Evolutionary conservation across 2,113 vertebrate species (phyloP), one percentile per base, ranked within the genome.

Genomic region (Peromyscus leucopus): DNA sequence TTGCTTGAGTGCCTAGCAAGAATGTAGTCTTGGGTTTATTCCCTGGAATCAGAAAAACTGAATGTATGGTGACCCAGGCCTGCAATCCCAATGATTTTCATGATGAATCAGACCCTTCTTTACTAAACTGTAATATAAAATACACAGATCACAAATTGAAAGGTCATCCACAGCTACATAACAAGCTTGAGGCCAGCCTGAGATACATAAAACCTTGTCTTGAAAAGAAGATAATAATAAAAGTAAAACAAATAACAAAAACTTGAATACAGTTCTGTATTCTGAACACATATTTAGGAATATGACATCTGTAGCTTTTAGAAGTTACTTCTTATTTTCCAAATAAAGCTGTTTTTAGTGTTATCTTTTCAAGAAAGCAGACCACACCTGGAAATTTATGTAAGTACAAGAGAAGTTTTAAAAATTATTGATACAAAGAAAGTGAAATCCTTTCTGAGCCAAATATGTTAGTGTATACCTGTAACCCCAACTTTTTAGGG

Each of bases 251-350:
- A 84, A 7, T 42, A 85, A 91, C 26, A 75, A 94, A 83, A 78
- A 48, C 4, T 87, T 55, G 55, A 80, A 61, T n/a, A 93, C 55
- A 91, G 88, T 36, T 95, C 39, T 94, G 21, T 87, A 85, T 80
- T 36, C 93, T 92, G 13, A 91, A 17, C 48, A 91, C 46, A 36
- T 91, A 80, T 88, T 95, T 92, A 94, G n/a, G 11, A 95, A 91
- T 88, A 87, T 80, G 11, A 57, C 89, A 85, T 57, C 28, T 90
- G 22, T 94, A 76, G 63, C 83, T 82, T 92, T 89, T 79, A n/a
- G 87, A 93, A 78, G 48, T 78, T 74, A 86, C 82, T 96, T 96
- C 48, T 94, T 95, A 82, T 79, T 96, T 96, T 90, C 71, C 3
- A 51, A 80, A 17, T 91, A 89, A 95, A 69, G 83, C 26, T 90